phyloP scores from a whole-genome alignment of 2,888 invertebrate genomes.

The Amiota communis region DNA sequence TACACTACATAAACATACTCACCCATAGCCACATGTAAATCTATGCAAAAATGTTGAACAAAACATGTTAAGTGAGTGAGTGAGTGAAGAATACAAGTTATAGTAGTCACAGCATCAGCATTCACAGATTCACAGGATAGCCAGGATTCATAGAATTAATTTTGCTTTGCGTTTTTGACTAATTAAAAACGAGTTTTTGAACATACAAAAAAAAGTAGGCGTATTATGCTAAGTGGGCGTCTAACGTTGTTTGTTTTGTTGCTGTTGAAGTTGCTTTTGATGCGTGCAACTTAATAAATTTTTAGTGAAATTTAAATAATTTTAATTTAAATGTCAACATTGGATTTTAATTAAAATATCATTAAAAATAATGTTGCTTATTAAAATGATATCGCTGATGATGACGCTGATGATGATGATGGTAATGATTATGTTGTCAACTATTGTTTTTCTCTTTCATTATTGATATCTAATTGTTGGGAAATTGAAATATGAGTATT shows the following conservation, averaged over 20 bases:
- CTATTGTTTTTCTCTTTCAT: too few relatives aligned
- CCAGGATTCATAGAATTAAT: not conserved
- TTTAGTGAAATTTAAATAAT: not conserved
- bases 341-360: constrained; percentile 26
- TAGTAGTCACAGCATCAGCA: too few relatives aligned
- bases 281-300: constrained; percentile 16
- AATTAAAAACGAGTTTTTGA: constrained; percentile 27
- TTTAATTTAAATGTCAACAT: constrained; percentile 28
- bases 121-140: too few relatives aligned
- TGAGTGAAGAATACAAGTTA: too few relatives aligned
- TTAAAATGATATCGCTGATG: not conserved
- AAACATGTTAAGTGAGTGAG: too few relatives aligned
- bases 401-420: too few relatives aligned
- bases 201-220: not conserved
- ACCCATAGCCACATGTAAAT: not conserved
- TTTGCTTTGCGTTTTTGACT: constrained; percentile 18
- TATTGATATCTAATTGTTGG: too few relatives aligned
- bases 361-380: constrained; percentile 14
- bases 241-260: not conserved
- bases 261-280: not conserved
- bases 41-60: not conserved
- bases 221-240: not conserved
- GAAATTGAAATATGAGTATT: too few relatives aligned
- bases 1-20: not conserved
- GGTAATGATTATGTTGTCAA: too few relatives aligned